phyloP scores from a whole-genome alignment of 2,797 vertebrate species.

The Ammospiza maritima region DNA sequence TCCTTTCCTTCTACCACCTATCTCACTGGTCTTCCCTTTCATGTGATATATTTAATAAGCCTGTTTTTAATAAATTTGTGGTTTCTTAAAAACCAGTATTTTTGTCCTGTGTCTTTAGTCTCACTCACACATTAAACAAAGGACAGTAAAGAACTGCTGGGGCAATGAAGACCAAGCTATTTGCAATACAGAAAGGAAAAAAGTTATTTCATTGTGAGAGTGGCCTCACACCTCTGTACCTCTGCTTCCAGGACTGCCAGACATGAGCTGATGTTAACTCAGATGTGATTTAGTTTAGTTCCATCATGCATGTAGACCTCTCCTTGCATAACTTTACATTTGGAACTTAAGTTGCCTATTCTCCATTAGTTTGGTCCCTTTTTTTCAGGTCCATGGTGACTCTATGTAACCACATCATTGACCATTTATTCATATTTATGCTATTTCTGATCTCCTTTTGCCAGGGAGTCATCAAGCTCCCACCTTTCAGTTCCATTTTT shows the following conservation, averaged over 20 bases:
- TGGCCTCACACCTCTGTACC: neutral
- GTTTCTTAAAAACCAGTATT: neutral
- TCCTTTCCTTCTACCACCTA: neutral
- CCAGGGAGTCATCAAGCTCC: neutral
- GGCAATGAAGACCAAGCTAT: neutral
- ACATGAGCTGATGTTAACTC: neutral
- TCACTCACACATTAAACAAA: neutral
- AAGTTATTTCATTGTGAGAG: neutral
- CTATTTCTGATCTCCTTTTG: neutral
- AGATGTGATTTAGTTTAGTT: no score
- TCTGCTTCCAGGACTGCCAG: neutral
- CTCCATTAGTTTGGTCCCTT: neutral
- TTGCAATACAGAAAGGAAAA: neutral
- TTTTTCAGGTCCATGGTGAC: neutral
- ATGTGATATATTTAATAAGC: neutral
- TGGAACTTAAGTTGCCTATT: neutral
- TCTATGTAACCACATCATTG: neutral
- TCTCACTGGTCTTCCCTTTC: neutral
- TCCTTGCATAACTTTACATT: neutral
- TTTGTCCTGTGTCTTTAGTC: neutral
- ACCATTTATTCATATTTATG: neutral
- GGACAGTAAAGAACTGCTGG: rapidly evolving
- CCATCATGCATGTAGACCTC: neutral
- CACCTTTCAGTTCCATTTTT: neutral
- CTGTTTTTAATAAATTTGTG: neutral